These are phyloP conservation scores for Pinna nobilis DNA, from an alignment of 1,140 invertebrate species.

Conservation along the genomic window DNA sequence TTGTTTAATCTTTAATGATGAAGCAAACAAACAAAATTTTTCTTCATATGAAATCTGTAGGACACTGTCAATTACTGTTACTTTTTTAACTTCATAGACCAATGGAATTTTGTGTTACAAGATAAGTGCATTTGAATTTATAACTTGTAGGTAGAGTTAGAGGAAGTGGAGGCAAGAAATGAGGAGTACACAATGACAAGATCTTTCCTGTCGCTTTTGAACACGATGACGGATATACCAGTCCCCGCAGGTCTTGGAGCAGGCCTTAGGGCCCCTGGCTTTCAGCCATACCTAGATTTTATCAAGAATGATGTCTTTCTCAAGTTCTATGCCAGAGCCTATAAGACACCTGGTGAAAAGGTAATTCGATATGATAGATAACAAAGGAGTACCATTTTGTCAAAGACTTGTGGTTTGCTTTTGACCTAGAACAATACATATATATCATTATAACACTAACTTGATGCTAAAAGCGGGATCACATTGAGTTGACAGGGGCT, in stretches of 20 bases:
- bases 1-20: too few species aligned
- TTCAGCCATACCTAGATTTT: constrained; percentile 92
- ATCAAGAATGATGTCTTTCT: constrained; percentile 86
- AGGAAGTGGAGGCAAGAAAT: constrained; percentile 89
- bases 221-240: constrained; percentile 83
- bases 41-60: background rate
- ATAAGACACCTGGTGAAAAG: constrained; percentile 85
- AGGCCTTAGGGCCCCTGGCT: constrained; percentile 87
- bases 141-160: constrained; percentile 76
- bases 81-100: too few species aligned
- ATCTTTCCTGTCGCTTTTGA: constrained; percentile 86
- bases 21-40: too few species aligned
- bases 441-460: too few species aligned
- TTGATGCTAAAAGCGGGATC: too few species aligned
- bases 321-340: constrained; percentile 85
- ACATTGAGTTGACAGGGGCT: too few species aligned
- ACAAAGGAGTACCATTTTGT: background rate
- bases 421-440: too few species aligned
- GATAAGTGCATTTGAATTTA: too few species aligned
- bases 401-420: too few species aligned
- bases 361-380: constrained; percentile 62
- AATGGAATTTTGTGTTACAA: too few species aligned
- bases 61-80: too few species aligned
- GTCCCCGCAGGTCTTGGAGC: constrained; percentile 87
- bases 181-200: constrained; percentile 79